phyloP scores from a whole-genome alignment of 2,888 invertebrate species.

The Cryptocephalus moraei region DNA sequence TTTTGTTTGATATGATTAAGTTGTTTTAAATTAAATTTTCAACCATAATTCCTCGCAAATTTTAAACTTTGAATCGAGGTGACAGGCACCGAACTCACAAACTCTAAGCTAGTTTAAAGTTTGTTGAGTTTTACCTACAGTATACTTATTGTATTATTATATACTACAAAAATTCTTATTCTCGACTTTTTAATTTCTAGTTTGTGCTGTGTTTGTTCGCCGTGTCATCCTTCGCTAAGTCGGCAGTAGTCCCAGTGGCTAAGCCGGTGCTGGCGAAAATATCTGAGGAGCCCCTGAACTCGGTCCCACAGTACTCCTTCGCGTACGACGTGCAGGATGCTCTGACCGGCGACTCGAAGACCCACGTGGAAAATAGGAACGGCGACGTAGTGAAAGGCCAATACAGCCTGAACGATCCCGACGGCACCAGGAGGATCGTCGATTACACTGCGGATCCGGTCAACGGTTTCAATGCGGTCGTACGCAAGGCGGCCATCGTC shows the following conservation, averaged over 20 bases:
- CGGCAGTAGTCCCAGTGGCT: conserved; percentile 3
- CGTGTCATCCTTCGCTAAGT: too few relatives aligned
- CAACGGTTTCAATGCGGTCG: conserved; percentile 57
- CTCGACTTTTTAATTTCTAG: too few relatives aligned
- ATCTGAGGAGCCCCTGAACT: conserved; percentile 39
- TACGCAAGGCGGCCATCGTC: conserved; percentile 48
- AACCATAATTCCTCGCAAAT: too few relatives aligned
- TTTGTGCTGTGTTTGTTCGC: too few relatives aligned
- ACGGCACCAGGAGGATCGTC: conserved; percentile 51
- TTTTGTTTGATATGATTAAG: too few relatives aligned
- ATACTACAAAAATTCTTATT: too few relatives aligned
- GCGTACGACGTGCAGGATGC: conserved; percentile 59
- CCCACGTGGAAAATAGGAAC: conserved; percentile 43
- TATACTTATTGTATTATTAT: too few relatives aligned
- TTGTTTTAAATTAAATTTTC: too few relatives aligned
- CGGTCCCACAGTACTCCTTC: conserved; percentile 56
- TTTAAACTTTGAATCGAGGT: too few relatives aligned
- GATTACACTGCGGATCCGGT: conserved; percentile 57
- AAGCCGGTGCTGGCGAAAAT: conserved; percentile 36
- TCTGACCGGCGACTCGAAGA: conserved; percentile 49
- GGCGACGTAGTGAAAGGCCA: conserved; percentile 55
- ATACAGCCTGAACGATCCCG: conserved; percentile 53
- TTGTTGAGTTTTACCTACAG: too few relatives aligned
- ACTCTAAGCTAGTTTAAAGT: too few relatives aligned
- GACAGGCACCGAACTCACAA: too few relatives aligned